A percentile compares a stretch with the other conserved stretches of the same genome.
Evolutionary conservation across 2,113 vertebrate genomes (phyloP).

Genomic region (Eubucco bourcierii): DNA sequence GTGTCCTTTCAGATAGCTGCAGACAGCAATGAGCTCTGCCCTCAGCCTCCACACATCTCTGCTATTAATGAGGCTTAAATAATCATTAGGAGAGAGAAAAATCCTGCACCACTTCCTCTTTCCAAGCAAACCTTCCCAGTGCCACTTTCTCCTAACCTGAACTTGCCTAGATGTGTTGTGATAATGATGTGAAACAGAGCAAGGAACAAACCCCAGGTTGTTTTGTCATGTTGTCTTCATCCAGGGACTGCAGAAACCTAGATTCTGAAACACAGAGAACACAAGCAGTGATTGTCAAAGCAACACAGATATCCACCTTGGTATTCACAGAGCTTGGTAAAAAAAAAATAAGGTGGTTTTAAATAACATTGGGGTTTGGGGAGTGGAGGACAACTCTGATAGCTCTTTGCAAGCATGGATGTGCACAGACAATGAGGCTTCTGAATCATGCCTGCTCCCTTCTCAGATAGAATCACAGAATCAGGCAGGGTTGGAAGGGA

Average conservation of each 20-base stretch:
- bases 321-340: not conserved
- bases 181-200: not conserved
- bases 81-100: not conserved
- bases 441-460: not conserved
- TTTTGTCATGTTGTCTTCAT: constrained; percentile 97
- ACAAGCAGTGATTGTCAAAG: not conserved
- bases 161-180: constrained; percentile 16
- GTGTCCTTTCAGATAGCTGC: too few species aligned
- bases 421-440: not conserved
- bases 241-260: constrained; percentile 90
- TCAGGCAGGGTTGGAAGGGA: too few species aligned
- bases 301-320: not conserved
- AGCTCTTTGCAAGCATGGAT: not conserved
- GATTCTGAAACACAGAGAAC: constrained; percentile 81
- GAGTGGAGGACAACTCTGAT: not conserved
- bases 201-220: constrained; percentile 89
- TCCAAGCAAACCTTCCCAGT: not conserved
- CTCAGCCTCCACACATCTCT: not conserved
- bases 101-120: not conserved
- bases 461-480: not conserved
- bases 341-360: not conserved
- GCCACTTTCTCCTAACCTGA: not conserved
- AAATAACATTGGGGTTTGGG: not conserved
- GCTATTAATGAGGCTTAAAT: not conserved
- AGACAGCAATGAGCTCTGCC: too few species aligned